A percentile compares a stretch with the other conserved stretches of the same genome.
Evolutionary conservation across 53 echinoderm and acorn worm genomes (phyloP).

Genomic region (Arbacia lixula): DNA sequence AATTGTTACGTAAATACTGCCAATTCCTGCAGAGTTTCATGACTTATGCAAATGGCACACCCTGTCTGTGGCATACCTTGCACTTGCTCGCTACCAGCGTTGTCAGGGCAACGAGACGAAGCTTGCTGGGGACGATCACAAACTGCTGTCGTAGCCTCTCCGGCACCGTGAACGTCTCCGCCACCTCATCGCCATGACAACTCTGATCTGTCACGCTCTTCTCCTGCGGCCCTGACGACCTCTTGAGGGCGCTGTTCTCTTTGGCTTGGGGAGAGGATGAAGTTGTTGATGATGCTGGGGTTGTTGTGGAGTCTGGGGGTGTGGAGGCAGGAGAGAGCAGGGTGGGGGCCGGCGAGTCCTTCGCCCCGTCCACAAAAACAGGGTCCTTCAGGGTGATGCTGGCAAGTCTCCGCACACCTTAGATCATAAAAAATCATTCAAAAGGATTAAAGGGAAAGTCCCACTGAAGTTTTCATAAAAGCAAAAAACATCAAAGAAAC

Average conservation of each 20-base stretch:
- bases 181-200: neutral
- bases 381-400: conserved; percentile 86
- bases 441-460: no score
- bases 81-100: conserved; percentile 80
- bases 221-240: neutral
- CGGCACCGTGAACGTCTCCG: conserved; percentile 73
- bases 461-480: no score
- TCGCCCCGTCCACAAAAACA: conserved; percentile 75
- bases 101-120: conserved; percentile 85
- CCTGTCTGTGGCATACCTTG: conserved; percentile 78
- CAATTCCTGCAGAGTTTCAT: no score
- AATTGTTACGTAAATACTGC: no score
- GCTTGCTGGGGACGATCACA: conserved; percentile 91
- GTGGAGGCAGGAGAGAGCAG: neutral
- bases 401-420: conserved; percentile 86
- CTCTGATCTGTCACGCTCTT: neutral
- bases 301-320: neutral
- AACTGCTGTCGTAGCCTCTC: conserved; percentile 87
- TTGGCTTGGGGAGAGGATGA: neutral
- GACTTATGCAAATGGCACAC: neutral
- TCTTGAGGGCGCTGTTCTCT: neutral
- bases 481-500: no score
- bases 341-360: conserved; percentile 29
- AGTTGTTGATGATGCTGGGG: neutral
- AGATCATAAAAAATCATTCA: no score